phyloP scores from a whole-genome alignment of 2,888 invertebrate genomes.

The Andrena bicolor region DNA sequence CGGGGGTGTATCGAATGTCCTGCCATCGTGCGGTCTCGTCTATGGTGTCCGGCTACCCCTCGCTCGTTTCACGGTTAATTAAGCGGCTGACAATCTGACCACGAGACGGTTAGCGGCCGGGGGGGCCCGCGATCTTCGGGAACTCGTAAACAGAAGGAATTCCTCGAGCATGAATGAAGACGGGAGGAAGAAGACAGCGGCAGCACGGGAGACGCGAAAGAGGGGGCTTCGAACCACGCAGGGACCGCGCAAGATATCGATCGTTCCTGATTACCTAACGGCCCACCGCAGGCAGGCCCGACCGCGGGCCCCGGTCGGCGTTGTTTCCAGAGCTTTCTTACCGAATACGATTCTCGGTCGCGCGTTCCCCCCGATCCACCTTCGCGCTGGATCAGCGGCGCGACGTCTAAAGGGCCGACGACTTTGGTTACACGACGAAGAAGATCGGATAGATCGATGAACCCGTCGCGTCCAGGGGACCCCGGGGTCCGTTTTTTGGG shows the following conservation, averaged over 20 bases:
- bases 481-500: constrained; percentile 17
- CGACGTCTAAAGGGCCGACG: constrained; percentile 41
- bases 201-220: constrained; percentile 8
- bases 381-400: constrained; percentile 43
- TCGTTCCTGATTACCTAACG: constrained; percentile 65
- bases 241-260: constrained; percentile 67
- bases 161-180: constrained; percentile 82
- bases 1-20: constrained; percentile 84
- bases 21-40: constrained; percentile 82
- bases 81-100: constrained; percentile 84
- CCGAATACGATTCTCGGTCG: constrained; percentile 52
- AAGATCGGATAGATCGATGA: constrained; percentile 62
- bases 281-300: constrained; percentile 57
- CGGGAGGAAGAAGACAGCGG: constrained; percentile 34
- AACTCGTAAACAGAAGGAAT: constrained; percentile 81
- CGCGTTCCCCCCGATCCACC: constrained; percentile 14
- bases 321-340: constrained; percentile 53
- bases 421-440: constrained; percentile 55
- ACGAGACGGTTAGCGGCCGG: constrained; percentile 82
- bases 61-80: constrained; percentile 85
- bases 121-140: constrained; percentile 74
- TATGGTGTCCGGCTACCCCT: constrained; percentile 83
- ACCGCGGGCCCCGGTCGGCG: constrained; percentile 47
- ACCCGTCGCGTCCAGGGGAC: constrained; percentile 4
- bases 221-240: neutral